Base-by-base conservation (phyloP, 2,113 vertebrate genomes). In the Rutilus rutilus region DNA sequence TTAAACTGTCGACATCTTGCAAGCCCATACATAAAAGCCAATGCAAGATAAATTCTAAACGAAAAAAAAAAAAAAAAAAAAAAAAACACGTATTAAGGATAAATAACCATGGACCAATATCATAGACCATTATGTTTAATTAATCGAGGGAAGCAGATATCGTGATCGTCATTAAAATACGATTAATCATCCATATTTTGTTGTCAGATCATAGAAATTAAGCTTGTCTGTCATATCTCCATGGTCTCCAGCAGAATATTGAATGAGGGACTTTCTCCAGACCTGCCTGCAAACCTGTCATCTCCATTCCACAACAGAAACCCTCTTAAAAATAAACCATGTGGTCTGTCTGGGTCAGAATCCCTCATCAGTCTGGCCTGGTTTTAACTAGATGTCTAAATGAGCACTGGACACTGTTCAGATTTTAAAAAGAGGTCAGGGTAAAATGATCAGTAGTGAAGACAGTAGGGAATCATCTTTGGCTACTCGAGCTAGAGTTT, bases 221-320 rank as follows among this genome's bases (percentile, higher is more conserved):
- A 89, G 87, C 36, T 82, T 89, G 81, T 86, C 83, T 90, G 84
- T 86, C 82, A 90, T 87, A 92, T 85, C 87, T 88, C 89, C 92
- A 9, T 86, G 89, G 85, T 85, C 88, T 90, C 91, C 89, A 93
- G 93, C 91, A 93, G 89, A 91, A 89, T 91, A 90, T 88, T 91
- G 91, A 93, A 92, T 90, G 90, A 91, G 91, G 91, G 89, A 86
- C 45, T 62, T 33, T 76, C 71, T 85, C 89, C 88, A 59, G 57
- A 42, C 86, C 89, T 76, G 25, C 25, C 47, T 78, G 11, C 71
- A 65, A 67, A 74, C 85, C 89, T 92, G 90, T 92, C 93, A 92
- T 90, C 81, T 89, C 87, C 83, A 89, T 89, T 88, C 88, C 82
- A 89, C 90, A 89, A 87, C 47, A 78, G 17, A 64, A 65, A 67